phyloP scores from a whole-genome alignment of 1,140 invertebrate species.

The Drosophila sturtevanti region DNA sequence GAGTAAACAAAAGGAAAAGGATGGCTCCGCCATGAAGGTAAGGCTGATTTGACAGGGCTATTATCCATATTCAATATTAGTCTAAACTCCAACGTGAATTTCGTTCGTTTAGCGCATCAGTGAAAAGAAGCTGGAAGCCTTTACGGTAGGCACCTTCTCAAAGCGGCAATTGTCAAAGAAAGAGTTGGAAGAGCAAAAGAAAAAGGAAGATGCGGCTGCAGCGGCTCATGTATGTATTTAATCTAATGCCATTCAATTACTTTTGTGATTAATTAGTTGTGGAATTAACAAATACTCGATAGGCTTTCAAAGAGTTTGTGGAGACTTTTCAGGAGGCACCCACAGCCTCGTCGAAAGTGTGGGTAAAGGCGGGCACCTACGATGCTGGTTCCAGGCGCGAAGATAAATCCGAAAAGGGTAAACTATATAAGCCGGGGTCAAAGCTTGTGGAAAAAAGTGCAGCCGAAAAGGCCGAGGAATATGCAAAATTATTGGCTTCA shows the following conservation, averaged over 20 bases:
- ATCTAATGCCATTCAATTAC: background rate
- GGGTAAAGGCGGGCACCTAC: conserved; percentile 98
- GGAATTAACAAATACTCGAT: conserved; percentile 37
- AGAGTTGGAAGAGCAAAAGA: conserved; percentile 93
- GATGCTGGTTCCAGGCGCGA: conserved; percentile 96
- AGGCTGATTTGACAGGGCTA: background rate
- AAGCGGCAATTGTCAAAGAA: conserved; percentile 90
- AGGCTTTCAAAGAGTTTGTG: conserved; percentile 98
- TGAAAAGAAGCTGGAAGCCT: conserved; percentile 91
- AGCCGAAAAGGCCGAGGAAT: conserved; percentile 87
- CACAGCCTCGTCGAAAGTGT: conserved; percentile 90
- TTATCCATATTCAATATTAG: background rate
- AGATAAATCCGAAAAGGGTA: conserved; percentile 94
- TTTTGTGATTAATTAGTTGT: background rate
- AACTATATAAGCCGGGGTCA: conserved; percentile 96
- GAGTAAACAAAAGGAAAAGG: conserved; percentile 32
- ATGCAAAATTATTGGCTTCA: conserved; percentile 87
- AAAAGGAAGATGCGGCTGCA: conserved; percentile 94
- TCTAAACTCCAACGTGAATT: background rate
- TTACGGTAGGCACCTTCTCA: conserved; percentile 90
- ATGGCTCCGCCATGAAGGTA: conserved; percentile 54
- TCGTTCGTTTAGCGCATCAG: conserved; percentile 85
- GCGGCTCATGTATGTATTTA: conserved; percentile 86
- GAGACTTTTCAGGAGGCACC: conserved; percentile 97
- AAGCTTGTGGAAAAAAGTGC: conserved; percentile 86